These are phyloP conservation scores for Meloe dianella DNA, from an alignment of 2,888 invertebrate species.

Conservation along the genomic window DNA sequence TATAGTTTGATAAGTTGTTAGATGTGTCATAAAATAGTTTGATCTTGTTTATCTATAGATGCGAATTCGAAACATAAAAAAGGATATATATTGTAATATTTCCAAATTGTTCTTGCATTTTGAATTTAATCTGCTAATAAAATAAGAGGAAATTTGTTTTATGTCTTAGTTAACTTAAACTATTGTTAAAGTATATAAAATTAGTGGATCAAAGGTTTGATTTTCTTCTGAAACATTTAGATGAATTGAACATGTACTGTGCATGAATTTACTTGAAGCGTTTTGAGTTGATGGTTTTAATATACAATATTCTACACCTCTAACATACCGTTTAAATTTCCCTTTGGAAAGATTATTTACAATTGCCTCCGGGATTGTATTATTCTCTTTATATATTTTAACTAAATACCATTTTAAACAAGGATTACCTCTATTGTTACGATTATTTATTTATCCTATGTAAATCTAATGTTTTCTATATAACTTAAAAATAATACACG, in stretches of 20 bases:
- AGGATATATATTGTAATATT: too few species aligned
- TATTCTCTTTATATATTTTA: slow-evolving; percentile 1
- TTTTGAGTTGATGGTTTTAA: slow-evolving; percentile 3
- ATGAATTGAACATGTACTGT: neutral
- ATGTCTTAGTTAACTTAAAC: neutral
- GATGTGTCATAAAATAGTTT: neutral
- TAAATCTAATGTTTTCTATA: too few species aligned
- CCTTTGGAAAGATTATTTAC: slow-evolving; percentile 26
- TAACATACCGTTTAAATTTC: slow-evolving; percentile 23
- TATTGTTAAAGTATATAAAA: neutral
- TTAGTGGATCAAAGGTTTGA: neutral
- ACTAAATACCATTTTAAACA: slow-evolving; percentile 1
- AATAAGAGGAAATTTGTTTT: neutral
- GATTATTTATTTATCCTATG: neutral
- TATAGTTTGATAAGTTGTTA: slow-evolving; percentile 35
- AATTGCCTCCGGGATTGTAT: slow-evolving; percentile 19
- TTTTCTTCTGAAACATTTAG: neutral
- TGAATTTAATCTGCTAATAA: too few species aligned
- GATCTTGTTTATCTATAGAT: neutral
- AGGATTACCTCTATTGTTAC: neutral
- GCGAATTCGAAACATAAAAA: neutral
- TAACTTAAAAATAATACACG: too few species aligned
- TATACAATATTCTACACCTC: slow-evolving; percentile 6
- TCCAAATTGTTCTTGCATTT: too few species aligned
- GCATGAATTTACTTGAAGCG: slow-evolving; percentile 5